These are phyloP conservation scores for Agrochola circellaris DNA, from an alignment of 2,888 invertebrate species.

Conservation along the genomic window DNA sequence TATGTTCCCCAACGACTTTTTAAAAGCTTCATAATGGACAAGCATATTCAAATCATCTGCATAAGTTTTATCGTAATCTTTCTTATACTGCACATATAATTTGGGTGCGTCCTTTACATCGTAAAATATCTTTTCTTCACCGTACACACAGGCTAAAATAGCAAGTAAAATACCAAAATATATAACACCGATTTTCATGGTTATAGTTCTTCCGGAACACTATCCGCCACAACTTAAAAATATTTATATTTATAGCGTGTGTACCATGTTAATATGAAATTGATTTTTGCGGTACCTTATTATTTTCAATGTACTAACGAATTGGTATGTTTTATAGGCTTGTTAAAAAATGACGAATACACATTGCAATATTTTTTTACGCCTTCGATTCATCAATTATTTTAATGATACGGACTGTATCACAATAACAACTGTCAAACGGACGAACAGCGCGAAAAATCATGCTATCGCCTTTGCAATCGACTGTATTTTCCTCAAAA, in stretches of 20 bases:
- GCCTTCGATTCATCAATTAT: too few relatives aligned
- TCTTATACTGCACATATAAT: conserved; percentile 33
- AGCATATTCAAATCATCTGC: conserved; percentile 5
- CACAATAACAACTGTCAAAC: too few relatives aligned
- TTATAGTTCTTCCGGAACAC: neutral
- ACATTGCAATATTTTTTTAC: too few relatives aligned
- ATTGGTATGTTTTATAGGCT: neutral
- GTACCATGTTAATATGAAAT: conserved; percentile 2
- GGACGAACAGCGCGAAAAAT: too few relatives aligned
- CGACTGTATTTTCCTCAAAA: too few relatives aligned
- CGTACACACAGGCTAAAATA: neutral
- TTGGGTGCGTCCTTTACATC: conserved; percentile 33
- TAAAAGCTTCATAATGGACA: conserved; percentile 45
- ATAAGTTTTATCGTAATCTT: conserved; percentile 41
- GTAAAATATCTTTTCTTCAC: neutral
- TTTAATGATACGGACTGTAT: too few relatives aligned
- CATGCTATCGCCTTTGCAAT: too few relatives aligned
- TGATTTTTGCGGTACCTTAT: conserved; percentile 19
- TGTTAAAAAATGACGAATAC: too few relatives aligned
- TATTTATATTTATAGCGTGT: conserved; percentile 9
- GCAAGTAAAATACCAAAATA: conserved; percentile 22
- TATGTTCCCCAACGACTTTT: neutral
- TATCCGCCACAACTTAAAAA: neutral
- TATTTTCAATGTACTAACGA: neutral
- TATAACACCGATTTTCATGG: conserved; percentile 16